Evolutionary conservation across 2,113 vertebrate genomes (phyloP).

Genomic region (Gymnocephalus cernua): DNA sequence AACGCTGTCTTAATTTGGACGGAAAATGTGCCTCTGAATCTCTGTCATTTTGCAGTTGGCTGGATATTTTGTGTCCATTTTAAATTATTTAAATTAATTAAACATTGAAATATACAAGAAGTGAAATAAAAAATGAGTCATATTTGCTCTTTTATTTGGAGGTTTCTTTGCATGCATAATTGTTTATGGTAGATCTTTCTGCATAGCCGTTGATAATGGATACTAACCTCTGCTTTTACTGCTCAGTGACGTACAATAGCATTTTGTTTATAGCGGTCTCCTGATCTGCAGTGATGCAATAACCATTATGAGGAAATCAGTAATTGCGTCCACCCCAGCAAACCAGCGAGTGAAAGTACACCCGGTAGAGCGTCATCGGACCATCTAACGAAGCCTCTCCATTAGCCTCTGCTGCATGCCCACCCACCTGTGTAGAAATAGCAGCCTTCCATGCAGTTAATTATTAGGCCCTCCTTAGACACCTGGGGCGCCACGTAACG

Average conservation of each 20-base stretch:
- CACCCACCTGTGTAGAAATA: conserved; percentile 84
- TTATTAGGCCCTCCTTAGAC: conserved; percentile 69
- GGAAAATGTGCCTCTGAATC: conserved; percentile 74
- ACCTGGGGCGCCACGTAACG: conserved; percentile 54
- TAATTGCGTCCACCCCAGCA: conserved; percentile 75
- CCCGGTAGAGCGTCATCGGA: conserved; percentile 54
- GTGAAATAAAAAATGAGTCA: conserved; percentile 47
- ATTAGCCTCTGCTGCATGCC: conserved; percentile 66
- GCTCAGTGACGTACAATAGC: conserved; percentile 12
- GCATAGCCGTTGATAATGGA: neutral
- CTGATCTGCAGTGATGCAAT: conserved; percentile 59
- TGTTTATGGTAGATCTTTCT: neutral
- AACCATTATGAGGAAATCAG: conserved; percentile 58
- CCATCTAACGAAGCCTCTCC: conserved; percentile 68
- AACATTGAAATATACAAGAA: conserved; percentile 74
- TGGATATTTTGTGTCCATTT: conserved; percentile 81
- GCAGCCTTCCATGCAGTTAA: conserved; percentile 78
- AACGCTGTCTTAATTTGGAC: conserved; percentile 63
- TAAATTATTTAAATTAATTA: conserved; percentile 88
- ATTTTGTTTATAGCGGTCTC: conserved; percentile 59
- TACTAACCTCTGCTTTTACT: conserved; percentile 8
- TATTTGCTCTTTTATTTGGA: conserved; percentile 18
- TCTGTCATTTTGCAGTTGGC: conserved; percentile 70
- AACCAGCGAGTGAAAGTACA: conserved; percentile 61
- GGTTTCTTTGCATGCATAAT: neutral